phyloP scores from a whole-genome alignment of 1,140 invertebrate species.

The Laupala kohalensis region DNA sequence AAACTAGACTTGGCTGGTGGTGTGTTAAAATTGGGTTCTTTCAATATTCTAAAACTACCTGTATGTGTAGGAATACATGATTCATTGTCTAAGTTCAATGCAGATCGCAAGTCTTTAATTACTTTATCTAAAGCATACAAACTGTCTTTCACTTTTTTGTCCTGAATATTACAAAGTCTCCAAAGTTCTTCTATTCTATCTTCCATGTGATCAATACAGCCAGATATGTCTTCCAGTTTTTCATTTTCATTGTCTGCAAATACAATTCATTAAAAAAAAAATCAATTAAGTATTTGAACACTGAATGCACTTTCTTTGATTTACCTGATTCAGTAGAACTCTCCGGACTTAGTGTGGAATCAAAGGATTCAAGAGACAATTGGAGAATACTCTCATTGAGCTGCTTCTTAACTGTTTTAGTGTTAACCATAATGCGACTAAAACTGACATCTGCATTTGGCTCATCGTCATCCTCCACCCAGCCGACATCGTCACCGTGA shows the following conservation, averaged over 20 bases:
- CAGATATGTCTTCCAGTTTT: slow-evolving; percentile 19
- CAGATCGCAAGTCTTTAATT: slow-evolving; percentile 19
- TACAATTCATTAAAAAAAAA: not conserved
- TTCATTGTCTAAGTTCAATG: no score
- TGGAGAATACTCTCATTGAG: slow-evolving; percentile 30
- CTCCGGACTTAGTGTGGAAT: slow-evolving; percentile 14
- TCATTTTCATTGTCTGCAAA: slow-evolving; percentile 12
- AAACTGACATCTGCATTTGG: not conserved
- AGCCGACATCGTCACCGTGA: not conserved
- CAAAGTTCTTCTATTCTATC: slow-evolving; percentile 21
- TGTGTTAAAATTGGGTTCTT: not conserved
- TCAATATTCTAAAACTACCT: no score
- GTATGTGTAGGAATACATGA: no score
- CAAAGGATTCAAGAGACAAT: slow-evolving; percentile 26
- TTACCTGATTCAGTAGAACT: not conserved
- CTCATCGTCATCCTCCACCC: not conserved
- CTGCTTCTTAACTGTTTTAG: slow-evolving; percentile 14
- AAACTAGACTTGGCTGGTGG: slow-evolving; percentile 20
- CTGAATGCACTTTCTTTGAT: not conserved
- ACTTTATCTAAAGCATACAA: slow-evolving; percentile 6
- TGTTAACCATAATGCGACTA: not conserved
- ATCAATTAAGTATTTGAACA: not conserved
- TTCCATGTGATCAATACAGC: slow-evolving; percentile 25
- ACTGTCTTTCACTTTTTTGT: slow-evolving; percentile 5
- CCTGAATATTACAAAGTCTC: slow-evolving; percentile 17